Evolutionary conservation across 2,797 vertebrate species (phyloP), one percentile per base, ranked within the genome.

Genomic region (Macropus fuliginosus): DNA sequence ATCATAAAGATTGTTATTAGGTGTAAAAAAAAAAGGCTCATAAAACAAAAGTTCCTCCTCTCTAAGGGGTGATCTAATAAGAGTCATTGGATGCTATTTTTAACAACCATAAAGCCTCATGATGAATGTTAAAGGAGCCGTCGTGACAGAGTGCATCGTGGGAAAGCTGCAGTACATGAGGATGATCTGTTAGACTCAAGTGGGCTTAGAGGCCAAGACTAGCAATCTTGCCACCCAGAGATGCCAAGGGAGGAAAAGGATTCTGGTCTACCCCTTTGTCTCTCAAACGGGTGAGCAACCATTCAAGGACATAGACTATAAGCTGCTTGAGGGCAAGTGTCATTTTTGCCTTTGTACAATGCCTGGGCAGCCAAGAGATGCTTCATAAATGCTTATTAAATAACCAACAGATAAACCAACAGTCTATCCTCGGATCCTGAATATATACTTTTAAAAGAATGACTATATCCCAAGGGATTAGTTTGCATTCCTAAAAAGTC

Each of bases 41-140:
- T 96, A 97, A 98, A 98, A 97, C 92, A 90, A 93, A 97, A 98
- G 97, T 97, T 52, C 18, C 97, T 97, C 96, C 96, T 95, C 98
- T 98, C 98, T 94, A 55, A 54, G 74, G 98, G 97, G 96, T 97
- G 97, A 97, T 96, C 97, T 96, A 98, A 98, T 92, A 97, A 97
- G 98, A 98, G 97, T 96, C 97, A 97, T 96, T 97, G 97, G 98
- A 97, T 97, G 98, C 98, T 98, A 98, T 98, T 98, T 98, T 98
- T 98, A 98, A 98, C 81, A 98, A 96, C 46, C 91, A 94, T 96
- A 96, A 98, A 97, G 97, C 97, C 96, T 96, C 93, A 97, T 97
- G 98, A 97, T 97, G 98, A 97, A 96, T 52, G 91, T 1, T 57
- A 96, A 97, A 97, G 96, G 98, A 40, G 91, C 93, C 97, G 92